Base-by-base conservation (phyloP, 1,140 invertebrate species). In the Reticulitermes speratus region DNA sequence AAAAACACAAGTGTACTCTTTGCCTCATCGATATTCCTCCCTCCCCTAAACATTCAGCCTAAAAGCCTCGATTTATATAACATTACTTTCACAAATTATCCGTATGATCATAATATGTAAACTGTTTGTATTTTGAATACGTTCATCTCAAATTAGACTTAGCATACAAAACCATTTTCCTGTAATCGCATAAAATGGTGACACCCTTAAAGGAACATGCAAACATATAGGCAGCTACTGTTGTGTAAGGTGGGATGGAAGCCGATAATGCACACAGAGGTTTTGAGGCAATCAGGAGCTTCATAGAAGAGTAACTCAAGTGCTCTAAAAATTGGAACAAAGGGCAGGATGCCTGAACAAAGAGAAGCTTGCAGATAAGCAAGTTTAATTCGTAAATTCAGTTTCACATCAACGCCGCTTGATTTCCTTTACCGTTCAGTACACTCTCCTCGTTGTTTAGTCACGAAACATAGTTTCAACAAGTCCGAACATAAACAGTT, bases 371-470 rank as follows among this genome's bases (percentile, higher is more conserved):
- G 25, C 6, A 14, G 65, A 75, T 75, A 75, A 75, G 65, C 25
- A 75, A 75, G 65, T 75, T 75, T 75, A 75, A 75, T 75, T 30
- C 25, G n/a, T 75, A 75, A 75, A 75, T 75, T 30, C 65, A 75
- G 14, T 55, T 21, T 55, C 3, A 55, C 52, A 16, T 19, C 52
- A 21, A 21, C 19, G 52, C 52, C 3, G 9, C 52, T 55, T 55
- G 52, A 55, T 12, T 19, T 21, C 52, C 14, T 16, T 55, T 55
- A 21, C 19, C 52, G 19, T 55, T 19, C 52, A 19, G 52, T 5
- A 55, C 19, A 2, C 3, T 55, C 11, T 19, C 52, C 19, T 55
- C 52, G 14, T 55, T 55, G 52, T 55, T 55, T 55, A 55, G 48
- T 9, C 48, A 48, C 48, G 48, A 48, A 48, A 16, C 48, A 48